phyloP scores from a whole-genome alignment of 2,797 vertebrate species.

The Poeciliopsis presidionis region DNA sequence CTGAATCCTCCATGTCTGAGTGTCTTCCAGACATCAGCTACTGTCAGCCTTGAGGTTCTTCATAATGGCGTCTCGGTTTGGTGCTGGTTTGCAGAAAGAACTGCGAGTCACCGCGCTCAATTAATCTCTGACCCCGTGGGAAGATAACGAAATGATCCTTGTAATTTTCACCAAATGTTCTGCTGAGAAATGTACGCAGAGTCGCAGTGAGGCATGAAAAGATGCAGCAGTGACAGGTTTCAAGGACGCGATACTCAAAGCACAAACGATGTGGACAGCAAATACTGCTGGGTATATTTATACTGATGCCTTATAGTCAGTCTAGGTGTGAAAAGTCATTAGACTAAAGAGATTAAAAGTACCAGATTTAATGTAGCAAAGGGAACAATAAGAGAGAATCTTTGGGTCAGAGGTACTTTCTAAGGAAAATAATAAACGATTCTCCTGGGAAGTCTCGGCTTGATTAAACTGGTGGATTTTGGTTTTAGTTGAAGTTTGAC shows the following conservation, averaged over 20 bases:
- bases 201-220: constrained; percentile 9
- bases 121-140: constrained; percentile 18
- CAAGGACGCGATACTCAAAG: constrained; percentile 6
- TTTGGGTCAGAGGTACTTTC: background rate
- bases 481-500: background rate
- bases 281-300: background rate
- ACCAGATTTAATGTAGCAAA: background rate
- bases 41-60: constrained; percentile 13
- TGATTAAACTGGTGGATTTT: background rate
- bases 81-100: background rate
- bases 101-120: constrained; percentile 12
- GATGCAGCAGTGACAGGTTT: constrained; percentile 9
- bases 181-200: background rate
- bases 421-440: background rate
- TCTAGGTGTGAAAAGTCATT: background rate
- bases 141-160: constrained; percentile 26
- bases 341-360: background rate
- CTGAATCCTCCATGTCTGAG: background rate
- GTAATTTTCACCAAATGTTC: constrained; percentile 11
- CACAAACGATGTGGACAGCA: background rate
- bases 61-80: constrained; percentile 6
- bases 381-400: background rate
- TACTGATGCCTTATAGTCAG: background rate
- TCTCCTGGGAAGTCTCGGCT: background rate
- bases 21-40: background rate